These are phyloP conservation scores for Helarctos malayanus DNA, from an alignment of 2,797 vertebrate species.

Conservation along the genomic window DNA sequence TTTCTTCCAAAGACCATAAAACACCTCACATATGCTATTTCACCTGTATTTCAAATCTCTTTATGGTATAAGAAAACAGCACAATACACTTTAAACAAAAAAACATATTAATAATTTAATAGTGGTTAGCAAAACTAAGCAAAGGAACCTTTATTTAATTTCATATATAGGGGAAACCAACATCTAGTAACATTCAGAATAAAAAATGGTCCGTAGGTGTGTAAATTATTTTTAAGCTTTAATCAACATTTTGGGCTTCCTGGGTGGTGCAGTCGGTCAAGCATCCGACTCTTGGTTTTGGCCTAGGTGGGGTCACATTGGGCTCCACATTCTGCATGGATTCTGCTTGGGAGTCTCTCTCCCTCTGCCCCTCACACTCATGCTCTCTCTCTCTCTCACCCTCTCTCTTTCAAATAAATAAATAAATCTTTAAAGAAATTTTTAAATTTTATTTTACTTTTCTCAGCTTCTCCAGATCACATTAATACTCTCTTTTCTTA, in stretches of 20 bases:
- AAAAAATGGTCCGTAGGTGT: not conserved
- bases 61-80: not conserved
- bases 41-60: slow-evolving; percentile 64
- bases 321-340: not conserved
- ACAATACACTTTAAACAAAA: slow-evolving; percentile 13
- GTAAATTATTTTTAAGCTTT: slow-evolving; percentile 21
- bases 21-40: slow-evolving; percentile 63
- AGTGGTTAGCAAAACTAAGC: slow-evolving; percentile 4
- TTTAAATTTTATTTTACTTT: not conserved
- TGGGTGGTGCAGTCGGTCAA: not conserved
- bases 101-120: slow-evolving; percentile 28
- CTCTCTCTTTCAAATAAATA: not conserved
- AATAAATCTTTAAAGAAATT: not conserved
- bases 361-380: not conserved
- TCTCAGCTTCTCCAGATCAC: not conserved
- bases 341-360: not conserved
- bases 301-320: not conserved
- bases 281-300: not conserved
- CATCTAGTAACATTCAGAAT: not conserved
- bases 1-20: slow-evolving; percentile 77
- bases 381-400: not conserved
- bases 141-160: slow-evolving; percentile 4
- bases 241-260: not conserved
- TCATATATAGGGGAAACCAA: not conserved
- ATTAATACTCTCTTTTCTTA: slow-evolving; percentile 46